Base-by-base conservation (phyloP, 2,888 invertebrate species). In the Cepaea hortensis region DNA sequence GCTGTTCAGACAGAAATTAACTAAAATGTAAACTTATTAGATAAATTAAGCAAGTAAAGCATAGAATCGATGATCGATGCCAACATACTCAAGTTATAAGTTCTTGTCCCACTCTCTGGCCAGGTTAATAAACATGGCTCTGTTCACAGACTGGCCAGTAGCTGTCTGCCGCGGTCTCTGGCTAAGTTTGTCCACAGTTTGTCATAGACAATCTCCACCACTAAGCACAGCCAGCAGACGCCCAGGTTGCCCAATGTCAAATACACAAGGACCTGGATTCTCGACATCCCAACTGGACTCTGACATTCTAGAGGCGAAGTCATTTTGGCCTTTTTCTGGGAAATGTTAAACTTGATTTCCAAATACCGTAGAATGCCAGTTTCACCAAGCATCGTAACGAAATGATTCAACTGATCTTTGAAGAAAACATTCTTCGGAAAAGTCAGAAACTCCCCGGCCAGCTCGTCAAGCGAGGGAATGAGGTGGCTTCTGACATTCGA, bases 371-470 rank as follows among this genome's bases (percentile, higher is more conserved):
- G 61, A 35, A 80, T 62, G 11, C 80, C 80, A 4, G 80, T n/a
- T 62, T 80, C 80, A 7, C 61, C 62, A n/a, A 80, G 80, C 11
- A 7, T 35, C 23, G 23, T 23, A 3, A 80, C 35, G 3, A 62
- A 15, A n/a, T 35, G 9, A 62, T 61, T 65, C 4, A 80, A 18
- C 35, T 80, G 62, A 3, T 80, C 35, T 23, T 62, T 61, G 23
- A 61, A 80, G 61, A 80, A 80, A 11, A 55, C 65, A 55, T 80
- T 80, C 80, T 62, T 80, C 3, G 80, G 80, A 5, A 65, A 3
- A 3, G 62, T 35, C 3, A 80, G 11, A 65, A 65, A 80, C n/a
- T n/a, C 80, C n/a, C 61, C 62, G 15, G 62, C 65, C 35, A 80
- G 23, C 9, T 1, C 6, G 35, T 61, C 46, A 0, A 80, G n/a